phyloP scores from a whole-genome alignment of 2,113 vertebrate species.

The Mastomys coucha region DNA sequence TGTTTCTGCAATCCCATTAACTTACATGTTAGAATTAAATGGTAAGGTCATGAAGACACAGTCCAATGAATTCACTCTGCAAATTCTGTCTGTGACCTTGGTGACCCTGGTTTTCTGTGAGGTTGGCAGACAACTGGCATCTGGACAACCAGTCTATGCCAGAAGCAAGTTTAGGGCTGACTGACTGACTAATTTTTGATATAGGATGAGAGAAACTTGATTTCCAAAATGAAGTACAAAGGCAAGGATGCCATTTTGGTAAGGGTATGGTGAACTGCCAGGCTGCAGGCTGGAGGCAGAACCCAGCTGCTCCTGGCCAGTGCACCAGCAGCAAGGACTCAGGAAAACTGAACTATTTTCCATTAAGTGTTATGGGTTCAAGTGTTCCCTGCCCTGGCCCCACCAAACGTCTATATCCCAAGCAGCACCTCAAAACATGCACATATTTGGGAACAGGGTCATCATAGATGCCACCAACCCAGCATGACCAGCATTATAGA shows the following conservation, averaged over 20 bases:
- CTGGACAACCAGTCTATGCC: neutral
- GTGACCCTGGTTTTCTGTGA: neutral
- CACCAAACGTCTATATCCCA: neutral
- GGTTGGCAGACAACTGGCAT: neutral
- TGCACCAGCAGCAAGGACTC: neutral
- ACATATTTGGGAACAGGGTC: neutral
- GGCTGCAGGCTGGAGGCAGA: rapidly evolving
- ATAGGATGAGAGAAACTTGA: neutral
- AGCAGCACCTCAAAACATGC: neutral
- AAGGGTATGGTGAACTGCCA: neutral
- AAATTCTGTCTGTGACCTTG: neutral
- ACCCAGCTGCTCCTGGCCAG: neutral
- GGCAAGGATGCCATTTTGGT: neutral
- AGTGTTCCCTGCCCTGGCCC: neutral
- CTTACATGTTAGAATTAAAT: neutral
- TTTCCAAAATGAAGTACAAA: slow-evolving; percentile 1
- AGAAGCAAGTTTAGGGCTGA: neutral
- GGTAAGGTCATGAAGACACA: neutral
- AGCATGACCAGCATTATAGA: neutral
- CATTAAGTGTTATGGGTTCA: neutral
- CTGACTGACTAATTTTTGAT: neutral
- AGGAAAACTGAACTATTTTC: neutral
- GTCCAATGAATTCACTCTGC: neutral
- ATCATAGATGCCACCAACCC: rapidly evolving
- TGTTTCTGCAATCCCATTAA: neutral